Base-by-base conservation (phyloP, 2,888 invertebrate species). In the Pogonocherus hispidulus region DNA sequence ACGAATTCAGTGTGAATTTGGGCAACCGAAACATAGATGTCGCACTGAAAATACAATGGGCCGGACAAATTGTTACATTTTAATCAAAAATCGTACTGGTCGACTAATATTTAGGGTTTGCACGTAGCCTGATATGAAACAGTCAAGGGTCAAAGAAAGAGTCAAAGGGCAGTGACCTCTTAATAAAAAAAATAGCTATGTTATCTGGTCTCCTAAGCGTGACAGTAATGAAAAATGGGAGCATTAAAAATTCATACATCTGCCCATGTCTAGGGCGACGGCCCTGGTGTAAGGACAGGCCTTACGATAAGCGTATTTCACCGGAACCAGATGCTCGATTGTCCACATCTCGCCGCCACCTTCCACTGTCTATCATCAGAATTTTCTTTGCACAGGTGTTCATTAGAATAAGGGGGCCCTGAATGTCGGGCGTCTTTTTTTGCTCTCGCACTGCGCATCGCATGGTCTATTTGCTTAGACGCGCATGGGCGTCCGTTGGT, bases 321-420 rank as follows among this genome's bases (percentile, higher is more conserved):
- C 74, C 76, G 76, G 76, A 76, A 76, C 76, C 76, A 76, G 76
- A 73, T 76, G 76, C 69, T 65, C 67, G 27, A 66, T 23, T 49
- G 59, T 27, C 51, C n/a, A 44, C 51, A 37, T 46, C 49, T 52
- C 37, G 54, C 63, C 63, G 63, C 63, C 66, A 69, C 73, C 67
- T 70, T 60, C 62, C 65, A 66, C 70, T 32, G 32, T 69, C 59
- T 64, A 66, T 72, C 69, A 74, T 69, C 74, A 68, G 65, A 52
- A 69, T 67, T 72, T 73, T 76, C 76, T 76, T 76, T 74, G 68
- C 76, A 74, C 76, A 76, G 76, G 76, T 76, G 76, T 74, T 73
- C 76, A 70, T 69, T 70, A 71, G 70, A 76, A 73, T 73, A 73
- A 68, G 68, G 52, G 54, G 44, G 19, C 22, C 18, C 55, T 18